phyloP scores from a whole-genome alignment of 1,140 invertebrate genomes.

The Contarinia nasturtii region DNA sequence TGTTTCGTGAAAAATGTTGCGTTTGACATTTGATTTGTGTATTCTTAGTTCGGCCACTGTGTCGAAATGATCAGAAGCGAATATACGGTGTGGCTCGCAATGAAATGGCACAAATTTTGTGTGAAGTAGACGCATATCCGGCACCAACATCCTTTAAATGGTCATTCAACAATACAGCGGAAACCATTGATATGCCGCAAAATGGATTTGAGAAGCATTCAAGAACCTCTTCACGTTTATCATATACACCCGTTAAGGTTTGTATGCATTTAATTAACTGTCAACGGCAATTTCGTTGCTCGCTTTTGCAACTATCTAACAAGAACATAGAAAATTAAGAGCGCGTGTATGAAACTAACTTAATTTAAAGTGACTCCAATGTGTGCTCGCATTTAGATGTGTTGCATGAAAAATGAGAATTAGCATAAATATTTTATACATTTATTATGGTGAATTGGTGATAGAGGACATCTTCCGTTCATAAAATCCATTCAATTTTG shows the following conservation, averaged over 20 bases:
- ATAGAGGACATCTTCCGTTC: too few species aligned
- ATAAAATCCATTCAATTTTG: too few species aligned
- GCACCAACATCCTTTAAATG: slow-evolving; percentile 66
- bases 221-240: slow-evolving; percentile 45
- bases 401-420: too few species aligned
- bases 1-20: slow-evolving; percentile 1
- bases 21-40: neutral
- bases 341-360: too few species aligned
- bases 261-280: neutral
- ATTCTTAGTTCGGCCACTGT: slow-evolving; percentile 67
- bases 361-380: too few species aligned
- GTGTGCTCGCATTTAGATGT: too few species aligned
- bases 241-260: slow-evolving; percentile 51
- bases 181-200: slow-evolving; percentile 52
- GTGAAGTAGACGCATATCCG: slow-evolving; percentile 73
- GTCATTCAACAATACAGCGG: slow-evolving; percentile 76
- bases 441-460: too few species aligned
- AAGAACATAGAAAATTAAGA: too few species aligned
- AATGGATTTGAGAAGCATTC: slow-evolving; percentile 25
- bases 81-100: slow-evolving; percentile 70
- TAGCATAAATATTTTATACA: too few species aligned
- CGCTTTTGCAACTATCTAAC: too few species aligned
- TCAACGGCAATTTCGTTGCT: neutral
- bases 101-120: slow-evolving; percentile 60
- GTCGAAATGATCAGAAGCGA: slow-evolving; percentile 51